These are phyloP conservation scores for Casuarius casuarius DNA, from an alignment of 2,113 vertebrate genomes.

Conservation along the genomic window DNA sequence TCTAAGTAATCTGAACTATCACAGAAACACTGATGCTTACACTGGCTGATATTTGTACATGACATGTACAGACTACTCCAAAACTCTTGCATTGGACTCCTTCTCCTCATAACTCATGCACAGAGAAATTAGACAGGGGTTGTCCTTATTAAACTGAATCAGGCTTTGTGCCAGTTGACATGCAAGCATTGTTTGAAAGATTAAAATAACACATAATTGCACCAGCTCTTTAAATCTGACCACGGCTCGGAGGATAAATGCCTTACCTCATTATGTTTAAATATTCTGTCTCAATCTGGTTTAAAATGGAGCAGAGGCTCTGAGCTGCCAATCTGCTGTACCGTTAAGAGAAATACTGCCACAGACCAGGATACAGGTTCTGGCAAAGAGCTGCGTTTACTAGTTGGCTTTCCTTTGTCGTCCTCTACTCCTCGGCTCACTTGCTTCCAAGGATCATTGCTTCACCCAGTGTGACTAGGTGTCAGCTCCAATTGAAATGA, in stretches of 20 bases:
- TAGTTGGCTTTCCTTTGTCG: neutral
- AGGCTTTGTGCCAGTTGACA: constrained; percentile 30
- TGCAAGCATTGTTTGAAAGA: constrained; percentile 34
- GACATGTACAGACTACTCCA: neutral
- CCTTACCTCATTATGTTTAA: constrained; percentile 34
- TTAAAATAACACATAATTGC: constrained; percentile 35
- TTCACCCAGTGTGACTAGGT: neutral
- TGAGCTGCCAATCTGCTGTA: constrained; percentile 18
- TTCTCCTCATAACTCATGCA: neutral
- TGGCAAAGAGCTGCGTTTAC: neutral
- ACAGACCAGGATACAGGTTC: neutral
- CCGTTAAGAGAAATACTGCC: neutral
- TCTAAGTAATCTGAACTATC: neutral
- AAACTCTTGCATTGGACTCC: neutral
- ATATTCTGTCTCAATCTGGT: constrained; percentile 35
- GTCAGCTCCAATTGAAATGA: neutral
- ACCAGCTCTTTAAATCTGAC: constrained; percentile 52
- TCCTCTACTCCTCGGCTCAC: neutral
- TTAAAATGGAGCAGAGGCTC: constrained; percentile 33
- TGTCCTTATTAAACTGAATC: constrained; percentile 50
- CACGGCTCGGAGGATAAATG: constrained; percentile 50
- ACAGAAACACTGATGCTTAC: neutral
- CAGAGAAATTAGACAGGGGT: neutral
- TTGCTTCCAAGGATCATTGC: neutral
- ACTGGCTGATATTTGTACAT: neutral